Conservation (phyloP, 2,888 invertebrate genomes). For the Agriotes lineatus region DNA sequence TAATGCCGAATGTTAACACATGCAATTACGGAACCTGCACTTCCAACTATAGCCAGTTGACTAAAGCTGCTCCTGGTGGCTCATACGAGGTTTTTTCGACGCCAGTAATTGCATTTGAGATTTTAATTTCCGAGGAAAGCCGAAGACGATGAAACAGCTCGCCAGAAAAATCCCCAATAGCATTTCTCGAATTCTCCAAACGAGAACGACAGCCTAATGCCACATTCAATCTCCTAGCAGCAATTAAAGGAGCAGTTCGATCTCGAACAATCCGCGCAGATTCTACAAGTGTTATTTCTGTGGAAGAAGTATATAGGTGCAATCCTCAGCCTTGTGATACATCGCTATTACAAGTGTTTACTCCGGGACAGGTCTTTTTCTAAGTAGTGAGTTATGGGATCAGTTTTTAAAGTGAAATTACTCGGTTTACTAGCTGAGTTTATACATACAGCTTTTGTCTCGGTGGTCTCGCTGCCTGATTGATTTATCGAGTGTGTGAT, state of each 20-base stretch:
- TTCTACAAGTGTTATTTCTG: constrained; percentile 31
- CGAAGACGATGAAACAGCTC: too few relatives aligned
- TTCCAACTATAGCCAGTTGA: constrained; percentile 26
- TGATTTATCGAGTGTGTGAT: constrained; percentile 41
- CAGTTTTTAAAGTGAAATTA: constrained; percentile 46
- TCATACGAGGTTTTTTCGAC: not conserved
- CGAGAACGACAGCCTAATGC: not conserved
- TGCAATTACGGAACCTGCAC: constrained; percentile 26
- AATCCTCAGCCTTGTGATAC: constrained; percentile 44
- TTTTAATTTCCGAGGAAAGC: too few relatives aligned
- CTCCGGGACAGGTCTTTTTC: constrained; percentile 45
- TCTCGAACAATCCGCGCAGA: constrained; percentile 32
- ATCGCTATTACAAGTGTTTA: constrained; percentile 48
- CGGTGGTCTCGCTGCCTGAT: constrained; percentile 38
- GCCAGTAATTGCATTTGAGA: not conserved
- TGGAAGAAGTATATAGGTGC: constrained; percentile 31
- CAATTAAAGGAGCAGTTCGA: constrained; percentile 11
- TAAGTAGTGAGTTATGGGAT: constrained; percentile 46
- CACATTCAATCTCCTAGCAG: not conserved
- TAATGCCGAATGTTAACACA: constrained; percentile 21
- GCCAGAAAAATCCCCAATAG: not conserved
- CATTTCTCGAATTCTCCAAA: not conserved
- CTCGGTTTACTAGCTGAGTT: constrained; percentile 39
- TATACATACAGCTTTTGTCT: constrained; percentile 36
- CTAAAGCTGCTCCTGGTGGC: constrained; percentile 17